A percentile compares a stretch with the other conserved stretches of the same genome.
phyloP scores from a whole-genome alignment of 2,113 vertebrate genomes.

The Vulpes ferrilata region DNA sequence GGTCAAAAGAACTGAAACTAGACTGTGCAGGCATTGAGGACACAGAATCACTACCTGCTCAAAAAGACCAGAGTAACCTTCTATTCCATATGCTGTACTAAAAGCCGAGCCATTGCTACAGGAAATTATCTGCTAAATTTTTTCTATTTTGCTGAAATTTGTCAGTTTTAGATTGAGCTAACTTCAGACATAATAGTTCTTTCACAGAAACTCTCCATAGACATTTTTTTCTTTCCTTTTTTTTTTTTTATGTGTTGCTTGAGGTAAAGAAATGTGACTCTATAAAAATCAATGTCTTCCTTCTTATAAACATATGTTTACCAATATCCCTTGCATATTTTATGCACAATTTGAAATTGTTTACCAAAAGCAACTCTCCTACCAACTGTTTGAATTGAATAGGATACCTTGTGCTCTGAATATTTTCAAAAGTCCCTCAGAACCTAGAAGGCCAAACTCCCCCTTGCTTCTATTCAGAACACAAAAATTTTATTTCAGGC shows the following conservation, averaged over 20 bases:
- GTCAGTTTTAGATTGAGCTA: not conserved
- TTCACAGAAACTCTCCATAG: not conserved
- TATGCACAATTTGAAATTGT: not conserved
- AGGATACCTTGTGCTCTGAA: not conserved
- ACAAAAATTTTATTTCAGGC: not conserved
- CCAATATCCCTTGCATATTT: not conserved
- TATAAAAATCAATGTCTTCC: not conserved
- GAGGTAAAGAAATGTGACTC: not conserved
- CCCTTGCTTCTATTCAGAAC: not conserved
- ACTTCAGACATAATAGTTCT: not conserved
- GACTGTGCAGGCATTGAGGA: not conserved
- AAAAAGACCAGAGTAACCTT: not conserved
- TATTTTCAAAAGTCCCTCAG: not conserved
- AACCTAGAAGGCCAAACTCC: not conserved
- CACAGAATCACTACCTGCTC: not conserved
- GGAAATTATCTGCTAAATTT: not conserved
- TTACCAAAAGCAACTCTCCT: not conserved
- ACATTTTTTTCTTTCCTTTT: not conserved
- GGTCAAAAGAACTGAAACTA: not conserved
- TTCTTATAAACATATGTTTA: not conserved
- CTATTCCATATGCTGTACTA: not conserved
- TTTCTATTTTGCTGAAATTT: not conserved
- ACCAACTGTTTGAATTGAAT: not conserved
- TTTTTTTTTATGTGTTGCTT: not conserved
- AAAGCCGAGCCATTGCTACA: not conserved